Conservation (phyloP, 1,140 invertebrate species). For the Cephus cinctus region DNA sequence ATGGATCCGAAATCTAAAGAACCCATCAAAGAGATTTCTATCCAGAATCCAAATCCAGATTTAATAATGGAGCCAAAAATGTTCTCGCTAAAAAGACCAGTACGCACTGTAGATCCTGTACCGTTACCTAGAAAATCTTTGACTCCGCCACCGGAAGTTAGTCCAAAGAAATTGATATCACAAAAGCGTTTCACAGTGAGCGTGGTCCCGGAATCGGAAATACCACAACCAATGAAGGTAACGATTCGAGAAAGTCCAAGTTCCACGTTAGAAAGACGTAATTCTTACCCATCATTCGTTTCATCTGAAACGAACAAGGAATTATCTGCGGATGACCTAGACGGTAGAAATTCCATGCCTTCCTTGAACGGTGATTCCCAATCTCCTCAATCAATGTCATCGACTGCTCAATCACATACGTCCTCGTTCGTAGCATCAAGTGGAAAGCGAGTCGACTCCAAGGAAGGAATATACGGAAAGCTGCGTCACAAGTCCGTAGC, state of each 20-base stretch:
- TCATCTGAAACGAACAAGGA: not conserved
- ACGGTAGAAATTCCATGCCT: too few relatives aligned
- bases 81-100: constrained; percentile 7
- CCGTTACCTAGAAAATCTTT: not conserved
- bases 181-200: too few relatives aligned
- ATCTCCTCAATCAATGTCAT: too few relatives aligned
- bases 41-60: constrained; percentile 18
- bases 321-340: not conserved
- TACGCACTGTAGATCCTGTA: not conserved
- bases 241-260: not conserved
- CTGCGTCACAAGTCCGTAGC: not conserved
- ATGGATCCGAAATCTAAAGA: not conserved
- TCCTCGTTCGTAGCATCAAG: too few relatives aligned
- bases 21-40: constrained; percentile 1
- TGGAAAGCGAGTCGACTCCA: too few relatives aligned
- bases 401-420: too few relatives aligned
- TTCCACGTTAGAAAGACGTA: not conserved
- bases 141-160: too few relatives aligned
- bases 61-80: constrained; percentile 18
- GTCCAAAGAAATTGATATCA: too few relatives aligned
- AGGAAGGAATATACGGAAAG: not conserved
- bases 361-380: too few relatives aligned
- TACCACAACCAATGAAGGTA: not conserved
- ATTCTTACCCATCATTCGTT: not conserved
- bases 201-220: not conserved